A percentile compares a stretch with the other conserved stretches of the same genome.
phyloP scores from a whole-genome alignment of 2,797 vertebrate genomes.

The Acrossocheilus wenchowensis region DNA sequence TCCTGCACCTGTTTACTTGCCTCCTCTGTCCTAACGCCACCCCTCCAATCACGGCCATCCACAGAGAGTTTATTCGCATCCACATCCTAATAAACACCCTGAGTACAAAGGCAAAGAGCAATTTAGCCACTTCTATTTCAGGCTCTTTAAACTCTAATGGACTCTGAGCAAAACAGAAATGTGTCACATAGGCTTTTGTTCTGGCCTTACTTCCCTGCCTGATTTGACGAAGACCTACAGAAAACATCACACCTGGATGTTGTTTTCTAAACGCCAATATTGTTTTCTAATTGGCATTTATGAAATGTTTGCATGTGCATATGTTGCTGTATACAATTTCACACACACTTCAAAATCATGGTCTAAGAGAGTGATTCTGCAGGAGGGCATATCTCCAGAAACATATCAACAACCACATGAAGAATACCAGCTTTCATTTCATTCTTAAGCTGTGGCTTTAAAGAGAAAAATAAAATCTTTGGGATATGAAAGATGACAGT shows the following conservation, averaged over 20 bases:
- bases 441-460: slow-evolving; percentile 5
- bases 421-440: not conserved
- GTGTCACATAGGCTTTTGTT: not conserved
- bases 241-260: not conserved
- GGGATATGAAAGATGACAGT: slow-evolving; percentile 17
- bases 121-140: slow-evolving; percentile 22
- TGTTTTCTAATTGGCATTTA: not conserved
- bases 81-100: slow-evolving; percentile 12
- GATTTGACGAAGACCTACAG: not conserved
- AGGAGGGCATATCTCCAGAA: slow-evolving; percentile 3
- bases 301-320: not conserved
- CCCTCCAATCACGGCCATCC: slow-evolving; percentile 2
- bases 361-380: not conserved
- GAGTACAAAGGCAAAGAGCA: slow-evolving; percentile 15
- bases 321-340: not conserved
- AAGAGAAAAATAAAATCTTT: not conserved
- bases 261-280: not conserved
- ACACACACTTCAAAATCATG: not conserved
- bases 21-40: not conserved
- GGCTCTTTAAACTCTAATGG: slow-evolving; percentile 26
- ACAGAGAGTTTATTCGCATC: slow-evolving; percentile 28
- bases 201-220: no score
- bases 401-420: not conserved
- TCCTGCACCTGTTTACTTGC: slow-evolving; percentile 58
- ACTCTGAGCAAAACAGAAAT: not conserved